Evolutionary conservation across 2,888 invertebrate genomes (phyloP).

Genomic region (Pollenia labialis): DNA sequence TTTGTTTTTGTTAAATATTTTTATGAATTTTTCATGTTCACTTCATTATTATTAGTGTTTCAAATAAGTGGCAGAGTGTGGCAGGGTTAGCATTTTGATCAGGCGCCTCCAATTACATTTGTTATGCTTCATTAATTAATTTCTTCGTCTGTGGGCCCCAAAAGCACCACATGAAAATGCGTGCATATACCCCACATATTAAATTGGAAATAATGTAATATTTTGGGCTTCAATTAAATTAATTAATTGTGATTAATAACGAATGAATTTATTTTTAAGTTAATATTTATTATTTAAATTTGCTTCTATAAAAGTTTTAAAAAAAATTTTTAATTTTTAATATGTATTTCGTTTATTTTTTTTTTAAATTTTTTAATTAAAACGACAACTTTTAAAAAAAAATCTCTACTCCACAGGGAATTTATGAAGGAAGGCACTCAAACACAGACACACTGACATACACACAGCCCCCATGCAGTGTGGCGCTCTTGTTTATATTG

Average conservation of each 20-base stretch:
- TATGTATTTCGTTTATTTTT: constrained; percentile 14
- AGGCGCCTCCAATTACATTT: constrained; percentile 71
- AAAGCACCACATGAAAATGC: constrained; percentile 29
- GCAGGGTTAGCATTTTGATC: constrained; percentile 32
- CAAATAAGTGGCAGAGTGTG: constrained; percentile 11
- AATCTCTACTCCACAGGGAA: constrained; percentile 7
- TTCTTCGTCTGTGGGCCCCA: constrained; percentile 16
- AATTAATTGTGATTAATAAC: constrained; percentile 68
- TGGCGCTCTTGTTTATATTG: constrained; percentile 40
- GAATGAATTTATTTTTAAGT: constrained; percentile 43
- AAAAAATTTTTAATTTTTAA: neutral
- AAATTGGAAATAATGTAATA: constrained; percentile 25
- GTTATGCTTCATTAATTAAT: constrained; percentile 65
- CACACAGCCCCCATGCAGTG: constrained; percentile 24
- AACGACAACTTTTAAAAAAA: constrained; percentile 8
- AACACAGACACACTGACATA: neutral
- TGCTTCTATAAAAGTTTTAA: constrained; percentile 1
- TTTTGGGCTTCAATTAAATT: constrained; percentile 39
- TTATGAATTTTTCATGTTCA: constrained; percentile 49
- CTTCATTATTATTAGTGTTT: constrained; percentile 47
- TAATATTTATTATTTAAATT: constrained; percentile 5
- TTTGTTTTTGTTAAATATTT: constrained; percentile 33
- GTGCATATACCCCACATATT: neutral
- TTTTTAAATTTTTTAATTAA: constrained; percentile 3
- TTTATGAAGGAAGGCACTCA: neutral